phyloP scores from a whole-genome alignment of 2,113 vertebrate species.

The Beaufortia kweichowensis region DNA sequence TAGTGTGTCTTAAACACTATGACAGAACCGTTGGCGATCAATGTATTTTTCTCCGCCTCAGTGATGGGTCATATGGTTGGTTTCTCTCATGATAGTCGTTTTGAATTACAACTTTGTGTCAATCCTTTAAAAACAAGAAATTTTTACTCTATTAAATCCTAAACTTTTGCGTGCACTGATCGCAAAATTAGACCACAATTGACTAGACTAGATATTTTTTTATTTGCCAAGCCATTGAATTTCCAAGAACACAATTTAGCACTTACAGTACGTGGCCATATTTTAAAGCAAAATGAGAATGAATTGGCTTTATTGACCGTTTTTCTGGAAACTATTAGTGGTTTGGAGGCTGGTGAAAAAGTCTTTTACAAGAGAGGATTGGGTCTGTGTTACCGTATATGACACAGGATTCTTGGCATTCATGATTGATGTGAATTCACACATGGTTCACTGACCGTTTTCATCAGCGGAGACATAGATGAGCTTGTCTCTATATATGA shows the following conservation, averaged over 20 bases:
- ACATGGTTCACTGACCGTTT: constrained; percentile 39
- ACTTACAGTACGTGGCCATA: neutral
- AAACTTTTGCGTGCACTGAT: constrained; percentile 8
- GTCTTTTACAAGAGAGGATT: constrained; percentile 17
- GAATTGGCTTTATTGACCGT: constrained; percentile 5
- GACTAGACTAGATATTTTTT: neutral
- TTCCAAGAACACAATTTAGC: constrained; percentile 17
- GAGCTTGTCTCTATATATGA: constrained; percentile 20
- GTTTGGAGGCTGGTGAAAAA: neutral
- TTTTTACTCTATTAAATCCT: neutral
- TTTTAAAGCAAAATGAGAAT: constrained; percentile 5
- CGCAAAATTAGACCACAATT: constrained; percentile 6
- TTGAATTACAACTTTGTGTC: constrained; percentile 1
- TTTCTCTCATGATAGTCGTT: neutral
- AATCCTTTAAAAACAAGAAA: constrained; percentile 7
- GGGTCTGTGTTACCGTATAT: constrained; percentile 27
- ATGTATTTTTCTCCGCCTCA: neutral
- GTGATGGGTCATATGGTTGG: constrained; percentile 5
- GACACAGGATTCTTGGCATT: constrained; percentile 13
- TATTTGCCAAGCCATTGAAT: neutral
- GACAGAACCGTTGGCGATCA: neutral
- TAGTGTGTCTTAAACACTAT: neutral
- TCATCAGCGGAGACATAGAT: constrained; percentile 12
- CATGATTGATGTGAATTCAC: constrained; percentile 34
- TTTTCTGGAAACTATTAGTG: constrained; percentile 30